Evolutionary conservation across 2,888 invertebrate genomes (phyloP), one percentile per base, ranked within the genome.

Genomic region (Maniola hyperantus): DNA sequence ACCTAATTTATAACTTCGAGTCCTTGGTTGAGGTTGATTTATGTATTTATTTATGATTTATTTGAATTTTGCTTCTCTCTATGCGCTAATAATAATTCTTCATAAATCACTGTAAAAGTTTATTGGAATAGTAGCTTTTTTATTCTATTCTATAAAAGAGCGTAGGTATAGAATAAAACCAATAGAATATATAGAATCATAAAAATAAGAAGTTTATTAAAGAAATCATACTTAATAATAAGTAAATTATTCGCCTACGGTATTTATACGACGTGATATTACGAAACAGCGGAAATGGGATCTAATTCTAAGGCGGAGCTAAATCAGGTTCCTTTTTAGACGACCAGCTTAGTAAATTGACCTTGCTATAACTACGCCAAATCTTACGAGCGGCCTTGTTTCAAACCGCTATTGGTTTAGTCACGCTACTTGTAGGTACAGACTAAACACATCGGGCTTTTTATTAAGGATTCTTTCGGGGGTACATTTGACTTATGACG

Each of bases 301-400:
- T 64, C 61, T 71, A 66, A 66, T 71, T 69, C 33, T 55, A 69
- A 66, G 62, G 53, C 57, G 57, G 58, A 64, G 61, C 69, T 66
- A 65, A 71, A 67, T 60, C 69, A 66, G 66, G 69, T 71, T 71
- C 66, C 62, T 15, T 70, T 64, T 66, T 67, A 67, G 64, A 39
- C 53, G 53, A 51, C 59, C 59, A 50, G 59, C 39, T 68, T 69
- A 71, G 63, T 71, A 71, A 64, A 71, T 63, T 77, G 85, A 81
- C 89, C 89, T 89, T 89, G 89, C 81, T 75, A 76, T 69, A 69
- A 79, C 78, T 74, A 75, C 74, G 79, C 85, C 86, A 83, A 89
- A 89, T 85, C 83, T 84, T 85, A 77, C 80, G 75, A 79, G 74
- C 83, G 87, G 82, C 90, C 90, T 90, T 89, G 89, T 77, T 72